Evolutionary conservation across 2,797 vertebrate species (phyloP).

Genomic region (Meda fulgida): DNA sequence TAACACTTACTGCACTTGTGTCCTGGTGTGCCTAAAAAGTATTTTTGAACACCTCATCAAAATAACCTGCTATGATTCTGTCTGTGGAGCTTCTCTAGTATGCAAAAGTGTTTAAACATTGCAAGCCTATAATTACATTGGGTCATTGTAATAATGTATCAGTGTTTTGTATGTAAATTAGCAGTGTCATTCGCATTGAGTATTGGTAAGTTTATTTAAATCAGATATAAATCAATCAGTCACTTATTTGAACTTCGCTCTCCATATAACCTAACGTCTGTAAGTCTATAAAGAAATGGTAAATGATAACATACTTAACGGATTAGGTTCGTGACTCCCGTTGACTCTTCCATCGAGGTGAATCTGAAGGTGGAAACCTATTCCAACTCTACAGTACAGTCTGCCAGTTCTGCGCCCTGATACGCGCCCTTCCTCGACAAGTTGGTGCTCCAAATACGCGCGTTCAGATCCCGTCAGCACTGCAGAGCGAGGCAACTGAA

Average conservation of each 20-base stretch:
- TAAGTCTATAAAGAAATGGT: not conserved
- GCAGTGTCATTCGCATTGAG: not conserved
- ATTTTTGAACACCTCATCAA: not conserved
- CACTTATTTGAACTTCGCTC: not conserved
- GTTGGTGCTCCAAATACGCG: constrained; percentile 68
- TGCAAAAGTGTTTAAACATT: not conserved
- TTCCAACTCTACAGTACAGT: constrained; percentile 94
- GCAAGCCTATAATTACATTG: not conserved
- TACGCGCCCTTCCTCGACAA: constrained; percentile 67
- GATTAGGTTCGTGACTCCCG: constrained; percentile 90
- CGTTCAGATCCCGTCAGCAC: constrained; percentile 68
- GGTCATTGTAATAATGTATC: not conserved
- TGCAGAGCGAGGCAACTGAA: constrained; percentile 77
- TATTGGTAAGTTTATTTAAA: not conserved
- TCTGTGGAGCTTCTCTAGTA: not conserved
- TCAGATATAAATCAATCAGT: not conserved
- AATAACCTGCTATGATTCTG: not conserved
- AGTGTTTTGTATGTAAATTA: not conserved
- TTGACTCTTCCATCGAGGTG: constrained; percentile 95
- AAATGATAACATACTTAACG: constrained; percentile 85
- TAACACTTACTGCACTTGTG: not conserved
- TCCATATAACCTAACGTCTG: not conserved
- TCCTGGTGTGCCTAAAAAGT: not conserved
- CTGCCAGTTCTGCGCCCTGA: constrained; percentile 92
- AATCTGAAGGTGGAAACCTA: constrained; percentile 97